Conservation (phyloP, 2,113 vertebrate genomes). For the Octodon degus region DNA sequence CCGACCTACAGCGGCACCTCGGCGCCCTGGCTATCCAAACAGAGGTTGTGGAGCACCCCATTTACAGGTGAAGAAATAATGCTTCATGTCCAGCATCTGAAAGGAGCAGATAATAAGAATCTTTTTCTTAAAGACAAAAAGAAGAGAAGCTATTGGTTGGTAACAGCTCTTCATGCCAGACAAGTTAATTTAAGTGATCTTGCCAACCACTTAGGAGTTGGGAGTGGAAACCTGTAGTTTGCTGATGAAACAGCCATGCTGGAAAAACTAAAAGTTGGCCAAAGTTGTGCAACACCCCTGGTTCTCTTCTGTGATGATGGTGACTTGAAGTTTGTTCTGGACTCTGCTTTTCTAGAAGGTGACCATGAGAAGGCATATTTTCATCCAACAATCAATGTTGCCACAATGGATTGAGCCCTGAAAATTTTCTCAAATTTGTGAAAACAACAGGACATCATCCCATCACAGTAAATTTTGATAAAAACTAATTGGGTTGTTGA, state of each 20-base stretch:
- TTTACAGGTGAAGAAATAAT: no score
- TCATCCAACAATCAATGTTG: conserved; percentile 95
- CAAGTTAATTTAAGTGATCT: conserved; percentile 92
- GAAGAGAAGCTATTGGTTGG: no score
- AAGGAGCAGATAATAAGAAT: no score
- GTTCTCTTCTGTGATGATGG: conserved; percentile 92
- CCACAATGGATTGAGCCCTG: conserved; percentile 91
- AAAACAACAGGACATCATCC: conserved; percentile 93
- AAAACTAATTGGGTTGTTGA: no score
- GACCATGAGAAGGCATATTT: conserved; percentile 91
- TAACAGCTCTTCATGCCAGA: no score
- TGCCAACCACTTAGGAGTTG: conserved; percentile 92
- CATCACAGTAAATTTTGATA: conserved; percentile 57
- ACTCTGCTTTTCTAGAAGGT: conserved; percentile 90
- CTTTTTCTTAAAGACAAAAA: no score
- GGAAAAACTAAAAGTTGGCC: conserved; percentile 93
- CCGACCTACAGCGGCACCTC: conserved; percentile 86
- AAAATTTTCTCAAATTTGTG: conserved; percentile 92
- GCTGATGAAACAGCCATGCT: conserved; percentile 93
- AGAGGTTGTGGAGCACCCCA: conserved; percentile 90
- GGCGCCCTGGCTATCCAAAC: conserved; percentile 86
- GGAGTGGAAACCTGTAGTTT: conserved; percentile 94
- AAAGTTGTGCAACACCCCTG: conserved; percentile 92
- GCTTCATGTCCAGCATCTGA: no score
- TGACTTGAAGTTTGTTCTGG: conserved; percentile 91